Evolutionary conservation across 2,113 vertebrate genomes (phyloP), one percentile per base, ranked within the genome.

Genomic region (Macquaria australasica): DNA sequence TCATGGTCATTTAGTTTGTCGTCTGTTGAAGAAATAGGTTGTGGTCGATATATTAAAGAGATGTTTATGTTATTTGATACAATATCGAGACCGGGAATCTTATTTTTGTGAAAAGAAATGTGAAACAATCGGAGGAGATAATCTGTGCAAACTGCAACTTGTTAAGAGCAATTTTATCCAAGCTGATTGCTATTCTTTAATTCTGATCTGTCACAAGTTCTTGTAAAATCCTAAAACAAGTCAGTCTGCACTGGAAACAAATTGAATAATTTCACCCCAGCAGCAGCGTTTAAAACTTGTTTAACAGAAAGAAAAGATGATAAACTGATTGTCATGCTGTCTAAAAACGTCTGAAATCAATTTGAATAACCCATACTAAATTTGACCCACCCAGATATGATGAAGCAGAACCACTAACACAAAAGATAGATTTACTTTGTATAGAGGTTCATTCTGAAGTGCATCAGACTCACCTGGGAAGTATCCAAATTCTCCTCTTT

Each of bases 1-100:
- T 93, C 97, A 98, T 98, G 77, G 67, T 90, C 78, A 74, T 5
- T 12, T 77, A n/a, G 28, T 58, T 82, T 91, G 85, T 91, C 91
- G 88, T 92, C 90, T 93, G 82, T 37, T 63, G 59, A 59, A 84
- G 41, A 85, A 41, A 88, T 1, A 62, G 48, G 79, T 34, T 0
- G 16, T 14, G 25, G 45, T 80, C 14, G 71, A 41, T 14, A 56
- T 25, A 45, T 50, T 21, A 4, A 3, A 51, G 20, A 58, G 28
- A 79, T 8, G 0, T 16, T n/a, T n/a, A n/a, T n/a, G n/a, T n/a
- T n/a, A n/a, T n/a, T n/a, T n/a, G n/a, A n/a, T n/a, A n/a, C n/a
- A n/a, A 50, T 39, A 41, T 39, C 1, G 18, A 37, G 34, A 59
- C 6, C 1, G 12, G 10, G 34, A 21, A 7, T 41, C 6, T 59